Evolutionary conservation across 1,140 invertebrate species (phyloP), one percentile per base, ranked within the genome.

Genomic region (Leptinotarsa defecta): DNA sequence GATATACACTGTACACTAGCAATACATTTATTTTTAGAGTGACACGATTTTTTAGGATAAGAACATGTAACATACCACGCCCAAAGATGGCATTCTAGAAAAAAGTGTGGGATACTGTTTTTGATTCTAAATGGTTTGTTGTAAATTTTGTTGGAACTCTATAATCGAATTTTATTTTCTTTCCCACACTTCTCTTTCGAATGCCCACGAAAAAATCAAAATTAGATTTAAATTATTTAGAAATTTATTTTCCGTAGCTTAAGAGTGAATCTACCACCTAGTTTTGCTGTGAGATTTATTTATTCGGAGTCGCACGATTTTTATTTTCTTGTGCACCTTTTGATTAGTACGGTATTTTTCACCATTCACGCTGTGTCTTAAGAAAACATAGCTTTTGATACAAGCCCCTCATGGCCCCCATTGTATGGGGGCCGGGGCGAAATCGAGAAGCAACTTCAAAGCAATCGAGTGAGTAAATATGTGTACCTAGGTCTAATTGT

Each of bases 301-400:
- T 17, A 65, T 22, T 13, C 27, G 17, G 64, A 65, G 75, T 8
- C 34, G 34, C 77, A 80, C 79, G 71, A 74, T 77, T 75, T 80
- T 78, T 62, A 72, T 79, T 79, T 79, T 73, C 72, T 74, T 22
- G 74, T 80, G 77, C 74, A 77, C 77, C 74, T 74, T 72, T 70
- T 70, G 62, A 74, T 73, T 74, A 77, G 70, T 65, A 67, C 43
- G 34, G 73, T 74, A 77, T 74, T 71, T 72, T 79, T 73, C 75
- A 74, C 79, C 75, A 77, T 80, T 80, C 79, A 80, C 79, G 79
- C 79, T 80, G 79, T 80, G 79, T 80, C 79, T 80, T 80, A 80
- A 78, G 70, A 75, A 76, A 73, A 48, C 52, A 70, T 70, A 70
- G 68, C 68, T 48, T 48, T 20, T 77, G 76, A 63, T 77, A 77